These are phyloP conservation scores for Lacerta bilineata DNA, from an alignment of 2,797 vertebrate genomes.

Conservation along the genomic window DNA sequence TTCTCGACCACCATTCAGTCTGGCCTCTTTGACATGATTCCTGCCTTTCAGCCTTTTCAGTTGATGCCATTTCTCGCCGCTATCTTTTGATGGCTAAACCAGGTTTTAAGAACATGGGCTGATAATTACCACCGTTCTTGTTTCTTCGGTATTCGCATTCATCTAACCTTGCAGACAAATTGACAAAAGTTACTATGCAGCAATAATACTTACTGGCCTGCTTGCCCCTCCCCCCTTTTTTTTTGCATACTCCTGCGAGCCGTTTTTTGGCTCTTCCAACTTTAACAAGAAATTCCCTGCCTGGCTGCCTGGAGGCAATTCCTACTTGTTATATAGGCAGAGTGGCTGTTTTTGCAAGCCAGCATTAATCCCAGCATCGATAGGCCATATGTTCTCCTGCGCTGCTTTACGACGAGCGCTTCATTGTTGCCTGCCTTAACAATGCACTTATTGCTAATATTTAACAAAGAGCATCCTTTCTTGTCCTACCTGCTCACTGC, in stretches of 20 bases:
- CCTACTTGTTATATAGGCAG: background rate
- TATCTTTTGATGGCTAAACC: background rate
- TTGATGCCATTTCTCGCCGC: background rate
- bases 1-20: background rate
- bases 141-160: background rate
- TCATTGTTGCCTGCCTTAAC: background rate
- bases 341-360: background rate
- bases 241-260: background rate
- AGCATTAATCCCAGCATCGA: background rate
- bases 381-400: background rate
- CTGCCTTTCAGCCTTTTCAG: too few relatives aligned
- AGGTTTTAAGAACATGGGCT: background rate
- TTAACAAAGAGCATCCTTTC: background rate
- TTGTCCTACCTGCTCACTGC: background rate
- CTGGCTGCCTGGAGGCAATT: background rate
- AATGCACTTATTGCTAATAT: background rate
- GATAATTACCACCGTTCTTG: background rate
- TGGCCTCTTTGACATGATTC: background rate
- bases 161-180: background rate
- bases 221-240: background rate
- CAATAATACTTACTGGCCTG: background rate
- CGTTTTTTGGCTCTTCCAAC: background rate
- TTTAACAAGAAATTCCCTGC: slow-evolving; percentile 1
- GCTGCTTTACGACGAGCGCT: background rate
- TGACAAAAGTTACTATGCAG: background rate